Evolutionary conservation across 2,113 vertebrate genomes (phyloP).

Genomic region (Rhinolophus sinicus): DNA sequence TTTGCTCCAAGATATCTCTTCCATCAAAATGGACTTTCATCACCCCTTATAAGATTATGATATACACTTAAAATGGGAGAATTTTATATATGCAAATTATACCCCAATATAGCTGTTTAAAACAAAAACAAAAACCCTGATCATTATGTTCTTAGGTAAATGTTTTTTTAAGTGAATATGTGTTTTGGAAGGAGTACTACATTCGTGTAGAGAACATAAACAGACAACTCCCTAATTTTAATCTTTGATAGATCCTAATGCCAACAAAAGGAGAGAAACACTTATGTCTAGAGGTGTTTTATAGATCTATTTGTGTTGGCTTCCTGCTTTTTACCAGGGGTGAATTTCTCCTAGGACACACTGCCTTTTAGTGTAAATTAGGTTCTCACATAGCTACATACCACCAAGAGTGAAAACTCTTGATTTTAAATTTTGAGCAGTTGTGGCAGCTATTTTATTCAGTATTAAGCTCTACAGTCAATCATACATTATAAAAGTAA

Average conservation of each 20-base stretch:
- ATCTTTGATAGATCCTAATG: neutral
- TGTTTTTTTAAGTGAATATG: neutral
- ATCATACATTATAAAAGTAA: slow-evolving; percentile 41
- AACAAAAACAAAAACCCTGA: neutral
- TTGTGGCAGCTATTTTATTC: slow-evolving; percentile 32
- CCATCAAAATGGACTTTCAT: neutral
- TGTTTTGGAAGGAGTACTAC: neutral
- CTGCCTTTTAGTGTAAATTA: slow-evolving; percentile 1
- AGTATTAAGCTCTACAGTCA: slow-evolving; percentile 42
- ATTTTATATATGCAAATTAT: neutral
- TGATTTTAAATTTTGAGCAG: slow-evolving; percentile 45
- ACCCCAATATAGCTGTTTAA: neutral
- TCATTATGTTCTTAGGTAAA: neutral
- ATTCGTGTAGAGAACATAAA: neutral
- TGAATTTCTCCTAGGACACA: neutral
- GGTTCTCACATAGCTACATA: neutral
- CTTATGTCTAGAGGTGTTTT: neutral
- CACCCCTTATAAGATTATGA: neutral
- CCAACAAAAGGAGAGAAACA: neutral
- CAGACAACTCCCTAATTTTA: neutral
- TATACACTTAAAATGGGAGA: neutral
- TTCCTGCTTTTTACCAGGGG: neutral
- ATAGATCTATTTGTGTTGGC: neutral
- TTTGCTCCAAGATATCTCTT: neutral
- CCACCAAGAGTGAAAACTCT: neutral